These are phyloP conservation scores for Cichlasoma orientale DNA, from an alignment of 2,797 vertebrate species.

Conservation along the genomic window DNA sequence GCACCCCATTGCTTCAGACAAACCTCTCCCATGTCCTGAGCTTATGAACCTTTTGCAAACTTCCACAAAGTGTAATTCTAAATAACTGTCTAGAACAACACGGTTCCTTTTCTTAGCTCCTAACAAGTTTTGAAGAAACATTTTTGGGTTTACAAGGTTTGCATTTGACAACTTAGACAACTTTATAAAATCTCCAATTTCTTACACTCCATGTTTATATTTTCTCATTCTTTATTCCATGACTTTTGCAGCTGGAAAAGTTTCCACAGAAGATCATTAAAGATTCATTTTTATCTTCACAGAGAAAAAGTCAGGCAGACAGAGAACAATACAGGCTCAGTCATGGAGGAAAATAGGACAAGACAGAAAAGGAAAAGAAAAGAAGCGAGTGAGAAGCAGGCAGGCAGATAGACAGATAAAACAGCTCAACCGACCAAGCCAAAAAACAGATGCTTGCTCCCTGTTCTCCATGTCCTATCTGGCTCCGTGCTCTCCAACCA, in stretches of 20 bases:
- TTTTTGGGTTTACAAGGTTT: slow-evolving; percentile 7
- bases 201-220: slow-evolving; percentile 36
- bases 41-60: background rate
- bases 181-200: slow-evolving; percentile 34
- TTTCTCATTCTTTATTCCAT: slow-evolving; percentile 9
- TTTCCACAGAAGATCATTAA: slow-evolving; percentile 67
- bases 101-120: background rate
- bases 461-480: slow-evolving; percentile 57
- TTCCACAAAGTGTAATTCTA: background rate
- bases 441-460: slow-evolving; percentile 50
- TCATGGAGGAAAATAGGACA: slow-evolving; percentile 64
- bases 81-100: background rate
- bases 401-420: slow-evolving; percentile 54
- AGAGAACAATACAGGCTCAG: slow-evolving; percentile 58
- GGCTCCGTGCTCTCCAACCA: slow-evolving; percentile 50
- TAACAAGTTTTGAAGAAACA: slow-evolving; percentile 17
- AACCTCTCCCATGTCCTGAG: background rate
- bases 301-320: slow-evolving; percentile 48
- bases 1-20: background rate
- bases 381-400: slow-evolving; percentile 33
- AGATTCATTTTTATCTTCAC: slow-evolving; percentile 65
- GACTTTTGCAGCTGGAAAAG: slow-evolving; percentile 51
- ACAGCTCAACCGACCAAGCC: slow-evolving; percentile 23
- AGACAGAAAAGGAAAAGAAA: slow-evolving; percentile 47
- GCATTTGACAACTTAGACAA: slow-evolving; percentile 18